These are phyloP conservation scores for Julus scandinavius DNA, from an alignment of 2,888 invertebrate species.

Conservation along the genomic window DNA sequence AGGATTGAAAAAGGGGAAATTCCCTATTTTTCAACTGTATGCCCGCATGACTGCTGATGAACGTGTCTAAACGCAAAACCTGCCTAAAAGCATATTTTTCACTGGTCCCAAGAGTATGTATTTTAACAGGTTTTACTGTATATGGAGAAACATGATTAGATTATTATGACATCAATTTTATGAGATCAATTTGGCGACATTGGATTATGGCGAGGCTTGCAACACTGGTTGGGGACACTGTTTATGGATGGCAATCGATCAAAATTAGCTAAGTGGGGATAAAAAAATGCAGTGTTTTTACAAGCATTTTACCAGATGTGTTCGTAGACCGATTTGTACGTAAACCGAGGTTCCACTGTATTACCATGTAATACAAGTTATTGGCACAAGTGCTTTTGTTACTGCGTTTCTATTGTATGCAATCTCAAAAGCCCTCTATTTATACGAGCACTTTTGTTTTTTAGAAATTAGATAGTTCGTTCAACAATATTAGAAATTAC, in stretches of 20 bases:
- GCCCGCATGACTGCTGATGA: no score
- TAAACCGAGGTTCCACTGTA: not conserved
- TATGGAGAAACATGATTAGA: no score
- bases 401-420: not conserved
- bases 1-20: no score
- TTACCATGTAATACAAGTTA: not conserved
- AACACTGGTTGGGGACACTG: not conserved
- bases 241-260: not conserved
- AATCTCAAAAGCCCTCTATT: not conserved
- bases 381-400: not conserved
- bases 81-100: no score
- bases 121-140: no score
- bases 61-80: no score
- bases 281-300: not conserved
- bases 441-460: not conserved
- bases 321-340: no score
- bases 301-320: not conserved
- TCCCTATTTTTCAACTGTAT: no score
- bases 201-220: not conserved
- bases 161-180: no score
- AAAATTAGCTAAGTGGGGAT: constrained; percentile 22
- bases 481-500: not conserved
- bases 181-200: constrained; percentile 27
- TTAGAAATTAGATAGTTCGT: not conserved
- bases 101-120: no score